Evolutionary conservation across 2,113 vertebrate genomes (phyloP).

Genomic region (Albula glossodonta): DNA sequence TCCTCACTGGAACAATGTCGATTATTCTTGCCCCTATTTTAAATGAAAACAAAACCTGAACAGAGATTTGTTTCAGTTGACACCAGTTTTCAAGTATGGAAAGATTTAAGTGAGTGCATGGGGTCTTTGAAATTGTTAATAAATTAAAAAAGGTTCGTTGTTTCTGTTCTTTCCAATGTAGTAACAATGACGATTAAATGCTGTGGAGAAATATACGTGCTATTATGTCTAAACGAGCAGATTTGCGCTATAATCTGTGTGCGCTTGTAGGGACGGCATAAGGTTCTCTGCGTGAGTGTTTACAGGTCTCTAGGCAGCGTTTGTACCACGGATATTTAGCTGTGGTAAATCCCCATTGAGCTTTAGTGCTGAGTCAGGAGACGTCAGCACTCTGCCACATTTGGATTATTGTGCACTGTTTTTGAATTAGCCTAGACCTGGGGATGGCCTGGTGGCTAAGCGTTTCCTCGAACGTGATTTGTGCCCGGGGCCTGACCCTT

Average conservation of each 20-base stretch:
- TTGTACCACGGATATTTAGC: conserved; percentile 1
- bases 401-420: conserved; percentile 10
- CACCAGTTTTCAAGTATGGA: too few relatives aligned
- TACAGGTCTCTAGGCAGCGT: background rate
- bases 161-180: background rate
- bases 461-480: background rate
- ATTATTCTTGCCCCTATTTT: too few relatives aligned
- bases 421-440: background rate
- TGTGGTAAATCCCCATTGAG: conserved; percentile 19
- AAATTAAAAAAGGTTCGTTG: too few relatives aligned
- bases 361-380: conserved; percentile 26
- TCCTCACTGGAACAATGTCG: too few relatives aligned
- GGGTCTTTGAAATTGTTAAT: too few relatives aligned
- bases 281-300: background rate
- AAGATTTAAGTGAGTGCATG: too few relatives aligned
- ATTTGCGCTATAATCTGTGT: background rate
- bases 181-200: background rate
- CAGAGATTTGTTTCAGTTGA: background rate
- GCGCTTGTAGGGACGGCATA: background rate
- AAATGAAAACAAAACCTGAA: background rate
- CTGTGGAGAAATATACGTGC: background rate
- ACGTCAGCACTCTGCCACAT: conserved; percentile 19
- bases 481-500: background rate
- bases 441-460: background rate
- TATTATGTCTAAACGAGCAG: background rate